These are phyloP conservation scores for Axea sp. DNA, from an alignment of 2,888 invertebrate species.

Conservation along the genomic window DNA sequence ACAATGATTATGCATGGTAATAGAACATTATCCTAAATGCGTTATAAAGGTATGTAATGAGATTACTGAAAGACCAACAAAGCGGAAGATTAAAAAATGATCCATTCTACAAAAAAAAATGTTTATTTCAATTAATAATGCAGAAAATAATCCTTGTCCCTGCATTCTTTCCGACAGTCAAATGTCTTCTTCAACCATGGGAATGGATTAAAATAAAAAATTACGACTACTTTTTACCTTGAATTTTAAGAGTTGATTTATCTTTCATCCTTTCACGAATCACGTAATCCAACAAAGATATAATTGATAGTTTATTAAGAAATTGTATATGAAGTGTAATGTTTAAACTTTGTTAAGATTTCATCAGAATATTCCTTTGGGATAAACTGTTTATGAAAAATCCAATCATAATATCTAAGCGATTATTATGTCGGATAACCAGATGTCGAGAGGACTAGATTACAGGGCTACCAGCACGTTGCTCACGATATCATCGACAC, in stretches of 20 bases:
- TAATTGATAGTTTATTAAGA: slow-evolving; percentile 33
- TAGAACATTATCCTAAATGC: too few relatives aligned
- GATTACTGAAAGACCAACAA: too few relatives aligned
- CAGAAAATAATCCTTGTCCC: slow-evolving; percentile 15
- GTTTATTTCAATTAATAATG: slow-evolving; percentile 54
- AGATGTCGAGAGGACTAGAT: slow-evolving; percentile 66
- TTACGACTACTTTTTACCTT: slow-evolving; percentile 1
- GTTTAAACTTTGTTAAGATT: slow-evolving; percentile 33
- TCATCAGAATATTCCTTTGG: slow-evolving; percentile 30
- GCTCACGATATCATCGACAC: slow-evolving; percentile 64
- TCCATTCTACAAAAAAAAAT: too few relatives aligned
- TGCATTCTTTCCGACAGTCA: slow-evolving; percentile 18
- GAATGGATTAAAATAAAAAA: slow-evolving; percentile 7
- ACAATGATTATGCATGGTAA: too few relatives aligned
- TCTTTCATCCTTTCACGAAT: slow-evolving; percentile 19
- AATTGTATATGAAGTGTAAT: slow-evolving; percentile 15
- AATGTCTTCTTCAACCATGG: background rate
- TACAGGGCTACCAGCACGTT: slow-evolving; percentile 66
- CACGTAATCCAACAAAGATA: slow-evolving; percentile 28
- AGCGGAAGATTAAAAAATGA: too few relatives aligned
- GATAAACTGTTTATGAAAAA: slow-evolving; percentile 50
- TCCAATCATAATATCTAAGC: slow-evolving; percentile 50
- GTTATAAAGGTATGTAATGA: too few relatives aligned
- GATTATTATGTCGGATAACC: slow-evolving; percentile 66
- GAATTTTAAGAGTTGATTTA: slow-evolving; percentile 1